Evolutionary conservation across 2,113 vertebrate genomes (phyloP), one percentile per base, ranked within the genome.

Genomic region (Pygoscelis adeliae): DNA sequence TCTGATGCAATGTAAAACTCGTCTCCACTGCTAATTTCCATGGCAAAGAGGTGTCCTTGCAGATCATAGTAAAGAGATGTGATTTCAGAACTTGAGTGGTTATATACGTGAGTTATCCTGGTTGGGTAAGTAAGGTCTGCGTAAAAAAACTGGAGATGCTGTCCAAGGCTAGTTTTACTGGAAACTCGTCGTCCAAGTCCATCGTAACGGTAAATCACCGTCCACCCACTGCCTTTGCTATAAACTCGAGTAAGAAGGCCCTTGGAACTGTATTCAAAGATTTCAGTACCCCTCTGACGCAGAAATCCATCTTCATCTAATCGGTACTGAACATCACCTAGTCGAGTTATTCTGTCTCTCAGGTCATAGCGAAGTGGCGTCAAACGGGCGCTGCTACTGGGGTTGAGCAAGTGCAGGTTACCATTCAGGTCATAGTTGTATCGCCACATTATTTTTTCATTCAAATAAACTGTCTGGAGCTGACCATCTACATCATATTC

Each of bases 381-480:
- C 70, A 99, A 81, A 13, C 99, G 98, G 10, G 99, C 98, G 0
- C 99, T 99, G 96, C 98, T 99, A 27, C 99, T 99, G 2, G 99
- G 99, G 79, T 99, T 99, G 58, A 99, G 97, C 83, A 99, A 95
- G 71, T 99, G 99, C 71, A 99, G 98, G 91, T 99, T 99, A 34
- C 99, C 99, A 3, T 99, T 99, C n/a, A 99, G 98, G 96, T 99
- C 99, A 1, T 99, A 99, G 73, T 99, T 99, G 86, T 99, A 99
- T 18, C 99, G 98, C 99, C 99, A 99, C 98, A 98, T 99, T 81
- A 99, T 99, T 94, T 99, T 99, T 42, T 99, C 99, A 29, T 99
- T 99, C 19, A 99, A 97, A 92, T 99, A 99, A 15, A 99, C 99
- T 0, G 99, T 99, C 94, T 99, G 99, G 49, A 99, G 99, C 95